Evolutionary conservation across 2,113 vertebrate species (phyloP).

Genomic region (Sphyrna mokarran): DNA sequence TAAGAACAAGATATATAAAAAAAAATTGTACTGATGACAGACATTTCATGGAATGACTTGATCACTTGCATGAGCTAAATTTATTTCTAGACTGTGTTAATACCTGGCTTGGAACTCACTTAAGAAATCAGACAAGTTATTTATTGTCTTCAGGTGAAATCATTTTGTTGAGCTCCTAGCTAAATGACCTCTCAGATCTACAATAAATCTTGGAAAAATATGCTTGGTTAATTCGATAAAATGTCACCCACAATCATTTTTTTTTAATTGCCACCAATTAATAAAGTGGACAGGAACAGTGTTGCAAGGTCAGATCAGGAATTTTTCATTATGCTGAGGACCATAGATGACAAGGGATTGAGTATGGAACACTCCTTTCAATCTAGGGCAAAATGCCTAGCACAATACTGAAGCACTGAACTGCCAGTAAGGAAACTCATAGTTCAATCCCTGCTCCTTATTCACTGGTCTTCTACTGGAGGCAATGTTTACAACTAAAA

Average conservation of each 20-base stretch:
- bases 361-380: background rate
- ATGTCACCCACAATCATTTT: background rate
- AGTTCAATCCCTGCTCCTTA: background rate
- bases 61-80: background rate
- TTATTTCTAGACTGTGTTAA: background rate
- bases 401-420: background rate
- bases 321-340: constrained; percentile 23
- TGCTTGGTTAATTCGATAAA: constrained; percentile 18
- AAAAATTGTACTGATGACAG: background rate
- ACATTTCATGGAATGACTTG: background rate
- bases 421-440: background rate
- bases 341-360: background rate
- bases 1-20: background rate
- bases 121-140: background rate
- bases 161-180: background rate
- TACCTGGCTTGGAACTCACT: constrained; percentile 11
- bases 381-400: background rate
- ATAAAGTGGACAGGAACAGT: background rate
- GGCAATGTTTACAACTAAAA: background rate
- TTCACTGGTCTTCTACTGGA: background rate
- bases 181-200: constrained; percentile 8
- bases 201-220: constrained; percentile 25
- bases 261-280: background rate
- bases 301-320: background rate
- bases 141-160: constrained; percentile 15